phyloP scores from a whole-genome alignment of 2,888 invertebrate genomes.

The Scelioninae gen. 1 region DNA sequence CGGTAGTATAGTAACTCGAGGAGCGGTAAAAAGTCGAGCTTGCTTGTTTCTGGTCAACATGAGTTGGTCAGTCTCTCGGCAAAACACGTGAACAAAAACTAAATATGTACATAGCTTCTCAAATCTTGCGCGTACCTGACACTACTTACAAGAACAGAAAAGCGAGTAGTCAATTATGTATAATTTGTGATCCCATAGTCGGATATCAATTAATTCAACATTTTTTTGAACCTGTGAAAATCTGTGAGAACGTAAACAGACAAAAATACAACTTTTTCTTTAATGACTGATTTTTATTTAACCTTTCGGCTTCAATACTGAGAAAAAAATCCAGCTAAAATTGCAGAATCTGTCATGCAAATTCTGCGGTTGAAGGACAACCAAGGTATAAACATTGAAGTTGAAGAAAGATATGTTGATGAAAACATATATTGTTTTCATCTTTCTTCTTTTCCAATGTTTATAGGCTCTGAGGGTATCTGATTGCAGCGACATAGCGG shows the following conservation, averaged over 20 bases:
- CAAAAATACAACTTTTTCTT: no score
- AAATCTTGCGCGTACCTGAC: slow-evolving; percentile 38
- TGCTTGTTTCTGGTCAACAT: slow-evolving; percentile 19
- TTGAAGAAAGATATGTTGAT: no score
- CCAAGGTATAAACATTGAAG: no score
- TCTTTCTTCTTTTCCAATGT: no score
- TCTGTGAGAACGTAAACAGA: slow-evolving; percentile 4
- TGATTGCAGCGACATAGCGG: no score
- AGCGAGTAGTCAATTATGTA: slow-evolving; percentile 28
- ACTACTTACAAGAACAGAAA: slow-evolving; percentile 23
- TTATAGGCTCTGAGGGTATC: no score
- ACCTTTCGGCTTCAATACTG: no score
- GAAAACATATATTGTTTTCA: no score
- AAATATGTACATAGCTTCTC: slow-evolving; percentile 41
- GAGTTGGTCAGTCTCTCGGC: slow-evolving; percentile 22
- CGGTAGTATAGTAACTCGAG: slow-evolving; percentile 21
- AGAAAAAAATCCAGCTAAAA: no score
- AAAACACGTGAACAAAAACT: slow-evolving; percentile 35
- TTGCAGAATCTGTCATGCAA: no score
- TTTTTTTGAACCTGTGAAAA: slow-evolving; percentile 3
- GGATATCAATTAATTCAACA: slow-evolving; percentile 16
- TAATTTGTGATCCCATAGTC: slow-evolving; percentile 27
- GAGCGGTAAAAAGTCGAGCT: slow-evolving; percentile 19
- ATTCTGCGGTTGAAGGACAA: no score
- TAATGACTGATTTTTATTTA: no score